These are phyloP conservation scores for Lycodopsis pacificus DNA, from an alignment of 2,797 vertebrate species.

Conservation along the genomic window DNA sequence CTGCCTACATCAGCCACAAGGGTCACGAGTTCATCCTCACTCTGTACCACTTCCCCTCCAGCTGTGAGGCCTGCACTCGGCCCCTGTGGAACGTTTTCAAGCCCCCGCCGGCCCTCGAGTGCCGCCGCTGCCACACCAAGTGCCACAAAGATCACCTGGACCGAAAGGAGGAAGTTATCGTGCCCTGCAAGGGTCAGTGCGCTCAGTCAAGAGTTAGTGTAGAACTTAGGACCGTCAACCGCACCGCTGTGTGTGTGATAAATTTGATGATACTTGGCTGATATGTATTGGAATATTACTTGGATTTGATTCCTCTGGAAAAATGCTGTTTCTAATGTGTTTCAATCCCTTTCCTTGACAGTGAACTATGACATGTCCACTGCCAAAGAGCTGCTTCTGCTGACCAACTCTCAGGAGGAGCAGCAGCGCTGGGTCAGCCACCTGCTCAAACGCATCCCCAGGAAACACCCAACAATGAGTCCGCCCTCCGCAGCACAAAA, in stretches of 20 bases:
- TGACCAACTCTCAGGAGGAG: slow-evolving; percentile 92
- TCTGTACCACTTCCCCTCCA: slow-evolving; percentile 97
- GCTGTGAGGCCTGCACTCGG: slow-evolving; percentile 94
- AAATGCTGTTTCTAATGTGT: slow-evolving; percentile 2
- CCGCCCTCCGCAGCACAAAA: slow-evolving; percentile 52
- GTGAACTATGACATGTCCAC: slow-evolving; percentile 97
- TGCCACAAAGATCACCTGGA: slow-evolving; percentile 99
- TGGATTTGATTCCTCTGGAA: not conserved
- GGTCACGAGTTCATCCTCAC: slow-evolving; percentile 97
- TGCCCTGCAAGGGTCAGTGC: slow-evolving; percentile 92
- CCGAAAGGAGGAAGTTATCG: slow-evolving; percentile 93
- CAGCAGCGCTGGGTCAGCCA: slow-evolving; percentile 96
- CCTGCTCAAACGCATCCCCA: slow-evolving; percentile 95
- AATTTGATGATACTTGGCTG: not conserved
- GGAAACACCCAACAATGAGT: slow-evolving; percentile 87
- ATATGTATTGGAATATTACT: not conserved
- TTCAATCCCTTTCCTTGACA: slow-evolving; percentile 35
- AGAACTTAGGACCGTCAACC: not conserved
- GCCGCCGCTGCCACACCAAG: slow-evolving; percentile 95
- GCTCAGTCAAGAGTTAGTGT: not conserved
- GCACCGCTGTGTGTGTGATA: not conserved
- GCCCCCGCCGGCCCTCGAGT: slow-evolving; percentile 95
- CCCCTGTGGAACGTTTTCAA: slow-evolving; percentile 97
- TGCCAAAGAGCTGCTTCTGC: slow-evolving; percentile 94
- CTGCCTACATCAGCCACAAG: slow-evolving; percentile 93